These are phyloP conservation scores for Resseliella maxima DNA, from an alignment of 2,888 invertebrate genomes.

Conservation along the genomic window DNA sequence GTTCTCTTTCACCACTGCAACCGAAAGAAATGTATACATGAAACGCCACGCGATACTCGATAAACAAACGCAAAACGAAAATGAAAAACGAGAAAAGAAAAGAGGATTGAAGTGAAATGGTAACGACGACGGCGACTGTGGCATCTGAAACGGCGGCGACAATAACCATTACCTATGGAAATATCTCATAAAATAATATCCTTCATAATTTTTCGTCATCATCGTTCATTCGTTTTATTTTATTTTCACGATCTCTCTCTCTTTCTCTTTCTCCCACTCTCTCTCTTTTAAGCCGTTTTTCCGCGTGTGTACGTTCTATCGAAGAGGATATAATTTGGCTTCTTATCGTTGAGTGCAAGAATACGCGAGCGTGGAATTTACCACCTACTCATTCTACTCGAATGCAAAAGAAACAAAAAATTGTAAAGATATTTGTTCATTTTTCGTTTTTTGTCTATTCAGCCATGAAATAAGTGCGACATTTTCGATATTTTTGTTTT, in stretches of 20 bases:
- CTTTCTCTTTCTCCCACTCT: neutral
- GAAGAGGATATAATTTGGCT: neutral
- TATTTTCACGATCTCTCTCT: neutral
- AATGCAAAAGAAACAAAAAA: neutral
- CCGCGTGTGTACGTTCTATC: too few species aligned
- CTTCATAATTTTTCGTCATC: constrained; percentile 53
- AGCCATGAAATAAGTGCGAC: neutral
- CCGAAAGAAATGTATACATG: neutral
- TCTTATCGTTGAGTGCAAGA: neutral
- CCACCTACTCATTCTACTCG: constrained; percentile 2
- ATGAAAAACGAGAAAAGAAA: neutral
- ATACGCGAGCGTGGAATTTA: neutral
- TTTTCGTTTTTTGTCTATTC: neutral
- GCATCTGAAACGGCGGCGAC: neutral
- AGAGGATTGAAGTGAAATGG: neutral
- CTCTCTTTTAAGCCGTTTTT: neutral
- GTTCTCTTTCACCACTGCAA: too few species aligned
- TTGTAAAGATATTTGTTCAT: neutral
- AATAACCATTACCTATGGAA: constrained; percentile 46
- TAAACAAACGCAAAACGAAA: constrained; percentile 34
- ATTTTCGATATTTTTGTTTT: neutral
- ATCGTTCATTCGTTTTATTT: constrained; percentile 24
- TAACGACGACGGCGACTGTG: neutral
- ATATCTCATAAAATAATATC: constrained; percentile 53
- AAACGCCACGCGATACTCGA: neutral